Conservation (phyloP, 2,888 invertebrate species). For the Scrobipalpa costella region DNA sequence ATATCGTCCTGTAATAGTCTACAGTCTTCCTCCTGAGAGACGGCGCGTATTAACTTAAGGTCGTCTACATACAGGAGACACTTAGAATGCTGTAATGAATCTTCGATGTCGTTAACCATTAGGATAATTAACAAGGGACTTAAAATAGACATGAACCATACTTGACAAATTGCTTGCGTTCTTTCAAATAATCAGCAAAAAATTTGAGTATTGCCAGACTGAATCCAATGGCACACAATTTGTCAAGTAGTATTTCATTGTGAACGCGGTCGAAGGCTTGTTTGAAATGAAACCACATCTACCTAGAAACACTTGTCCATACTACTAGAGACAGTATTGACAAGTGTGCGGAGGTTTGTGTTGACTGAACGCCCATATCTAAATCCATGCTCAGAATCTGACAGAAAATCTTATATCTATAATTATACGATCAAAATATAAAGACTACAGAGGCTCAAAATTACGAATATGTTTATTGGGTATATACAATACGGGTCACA, state of each 20-base stretch:
- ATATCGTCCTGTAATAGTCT: background rate
- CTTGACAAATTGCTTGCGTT: background rate
- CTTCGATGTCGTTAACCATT: background rate
- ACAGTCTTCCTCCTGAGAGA: background rate
- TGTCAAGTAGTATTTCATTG: background rate
- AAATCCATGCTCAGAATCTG: background rate
- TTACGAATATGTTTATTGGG: no score
- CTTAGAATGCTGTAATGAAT: background rate
- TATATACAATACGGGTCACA: no score
- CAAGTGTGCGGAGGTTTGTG: background rate
- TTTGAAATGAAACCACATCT: background rate
- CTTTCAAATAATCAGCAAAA: background rate
- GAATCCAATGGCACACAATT: background rate
- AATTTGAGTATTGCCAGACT: background rate
- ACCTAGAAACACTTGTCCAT: background rate
- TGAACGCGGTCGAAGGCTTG: background rate
- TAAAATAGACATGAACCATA: background rate
- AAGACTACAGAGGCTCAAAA: no score
- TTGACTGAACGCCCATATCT: no score
- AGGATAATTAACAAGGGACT: no score
- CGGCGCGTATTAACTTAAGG: background rate
- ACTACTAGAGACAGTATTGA: background rate
- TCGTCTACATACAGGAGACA: background rate
- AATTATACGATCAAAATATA: no score
- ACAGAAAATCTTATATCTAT: no score